These are phyloP conservation scores for Littorina saxatilis DNA, from an alignment of 1,140 invertebrate genomes.

Conservation along the genomic window DNA sequence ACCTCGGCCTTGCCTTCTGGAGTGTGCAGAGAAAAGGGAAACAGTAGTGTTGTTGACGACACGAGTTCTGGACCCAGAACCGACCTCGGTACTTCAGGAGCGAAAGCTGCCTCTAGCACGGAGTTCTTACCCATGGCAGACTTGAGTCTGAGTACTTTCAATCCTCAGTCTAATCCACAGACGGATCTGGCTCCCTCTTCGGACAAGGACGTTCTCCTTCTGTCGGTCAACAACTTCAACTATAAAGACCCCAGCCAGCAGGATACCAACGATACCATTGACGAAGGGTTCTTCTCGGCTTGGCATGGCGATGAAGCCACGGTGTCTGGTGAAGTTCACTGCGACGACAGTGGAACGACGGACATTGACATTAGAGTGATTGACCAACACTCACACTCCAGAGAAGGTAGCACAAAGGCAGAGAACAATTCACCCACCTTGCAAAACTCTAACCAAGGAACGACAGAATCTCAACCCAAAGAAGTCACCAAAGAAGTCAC, in stretches of 20 bases:
- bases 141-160: not conserved
- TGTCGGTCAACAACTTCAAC: not conserved
- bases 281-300: not conserved
- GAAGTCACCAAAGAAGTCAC: too few species aligned
- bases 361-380: too few species aligned
- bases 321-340: too few species aligned
- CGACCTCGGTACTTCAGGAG: not conserved
- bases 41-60: not conserved
- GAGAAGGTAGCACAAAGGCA: too few species aligned
- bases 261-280: not conserved
- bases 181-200: not conserved
- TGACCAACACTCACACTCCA: too few species aligned
- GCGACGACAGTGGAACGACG: too few species aligned
- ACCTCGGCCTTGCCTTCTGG: not conserved
- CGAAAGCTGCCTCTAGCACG: not conserved
- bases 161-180: not conserved
- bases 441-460: too few species aligned
- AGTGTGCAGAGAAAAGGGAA: not conserved
- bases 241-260: not conserved
- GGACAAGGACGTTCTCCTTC: constrained; percentile 1
- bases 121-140: not conserved
- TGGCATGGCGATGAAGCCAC: not conserved
- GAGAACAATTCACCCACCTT: too few species aligned
- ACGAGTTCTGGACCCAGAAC: not conserved
- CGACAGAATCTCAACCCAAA: too few species aligned